phyloP scores from a whole-genome alignment of 2,888 invertebrate species.

The Sinohyriopsis cumingii region DNA sequence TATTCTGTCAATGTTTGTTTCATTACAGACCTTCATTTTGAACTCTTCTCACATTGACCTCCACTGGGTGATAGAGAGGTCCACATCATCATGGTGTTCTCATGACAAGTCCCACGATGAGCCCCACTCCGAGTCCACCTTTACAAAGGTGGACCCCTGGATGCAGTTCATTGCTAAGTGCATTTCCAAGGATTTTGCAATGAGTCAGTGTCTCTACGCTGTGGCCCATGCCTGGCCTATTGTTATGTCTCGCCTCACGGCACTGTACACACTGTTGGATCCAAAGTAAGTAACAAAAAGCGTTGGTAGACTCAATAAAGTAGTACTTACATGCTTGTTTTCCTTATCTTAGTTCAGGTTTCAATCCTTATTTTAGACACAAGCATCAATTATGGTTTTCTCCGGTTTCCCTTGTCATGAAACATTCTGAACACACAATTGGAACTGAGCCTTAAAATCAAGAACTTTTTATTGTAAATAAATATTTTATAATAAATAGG shows the following conservation, averaged over 20 bases:
- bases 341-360: neutral
- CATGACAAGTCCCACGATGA: slow-evolving; percentile 41
- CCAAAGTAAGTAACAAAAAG: slow-evolving; percentile 73
- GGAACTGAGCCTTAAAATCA: no score
- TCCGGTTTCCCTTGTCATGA: no score
- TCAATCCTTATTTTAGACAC: neutral
- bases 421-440: no score
- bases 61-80: slow-evolving; percentile 93
- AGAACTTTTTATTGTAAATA: no score
- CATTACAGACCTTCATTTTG: slow-evolving; percentile 79
- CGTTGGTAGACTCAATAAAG: neutral
- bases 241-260: slow-evolving; percentile 90
- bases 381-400: neutral
- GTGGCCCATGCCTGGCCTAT: slow-evolving; percentile 96
- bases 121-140: slow-evolving; percentile 44
- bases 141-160: slow-evolving; percentile 69
- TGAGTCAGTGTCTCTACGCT: slow-evolving; percentile 88
- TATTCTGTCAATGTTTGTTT: neutral
- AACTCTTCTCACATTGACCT: slow-evolving; percentile 86
- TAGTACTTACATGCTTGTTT: no score
- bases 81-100: slow-evolving; percentile 85
- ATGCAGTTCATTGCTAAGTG: slow-evolving; percentile 86
- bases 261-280: slow-evolving; percentile 93
- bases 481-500: no score
- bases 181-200: slow-evolving; percentile 86